Percentiles rank a stretch among this genome's conserved stretches.
Evolutionary conservation across 2,888 invertebrate species (phyloP).

Genomic region (Entomobrya proxima): DNA sequence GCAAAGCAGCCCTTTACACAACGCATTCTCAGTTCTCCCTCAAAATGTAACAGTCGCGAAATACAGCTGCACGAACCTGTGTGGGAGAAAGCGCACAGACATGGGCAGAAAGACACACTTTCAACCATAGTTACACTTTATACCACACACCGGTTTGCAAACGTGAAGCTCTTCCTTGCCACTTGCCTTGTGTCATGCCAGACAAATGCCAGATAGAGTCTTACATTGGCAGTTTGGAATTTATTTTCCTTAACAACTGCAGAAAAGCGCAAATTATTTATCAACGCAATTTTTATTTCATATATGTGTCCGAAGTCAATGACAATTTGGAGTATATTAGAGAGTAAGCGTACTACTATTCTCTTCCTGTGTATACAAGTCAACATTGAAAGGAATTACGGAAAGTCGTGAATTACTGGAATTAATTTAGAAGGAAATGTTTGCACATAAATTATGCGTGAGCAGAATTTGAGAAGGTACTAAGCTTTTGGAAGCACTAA

Average conservation of each 20-base stretch:
- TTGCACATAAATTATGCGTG: no score
- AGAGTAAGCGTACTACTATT: no score
- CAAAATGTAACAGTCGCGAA: slow-evolving; percentile 11
- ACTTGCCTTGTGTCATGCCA: not conserved
- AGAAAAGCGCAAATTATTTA: not conserved
- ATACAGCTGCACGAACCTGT: not conserved
- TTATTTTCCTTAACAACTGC: not conserved
- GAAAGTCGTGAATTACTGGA: no score
- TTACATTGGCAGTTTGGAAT: not conserved
- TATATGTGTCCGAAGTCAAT: no score
- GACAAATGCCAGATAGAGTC: slow-evolving; percentile 17
- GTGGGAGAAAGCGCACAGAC: not conserved
- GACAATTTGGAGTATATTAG: no score
- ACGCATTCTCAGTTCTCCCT: slow-evolving; percentile 20
- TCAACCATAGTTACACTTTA: no score
- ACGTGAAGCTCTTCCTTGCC: not conserved
- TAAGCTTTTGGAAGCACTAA: no score
- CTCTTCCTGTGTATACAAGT: no score
- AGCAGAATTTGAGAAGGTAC: not conserved
- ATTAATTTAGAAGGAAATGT: no score
- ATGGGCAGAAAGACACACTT: not conserved
- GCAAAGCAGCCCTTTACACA: slow-evolving; percentile 14
- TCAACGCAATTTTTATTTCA: no score
- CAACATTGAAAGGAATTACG: no score
- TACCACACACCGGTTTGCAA: slow-evolving; percentile 36